phyloP scores from a whole-genome alignment of 92 coral and sea anemone species.

The Meandrina meandrites region DNA sequence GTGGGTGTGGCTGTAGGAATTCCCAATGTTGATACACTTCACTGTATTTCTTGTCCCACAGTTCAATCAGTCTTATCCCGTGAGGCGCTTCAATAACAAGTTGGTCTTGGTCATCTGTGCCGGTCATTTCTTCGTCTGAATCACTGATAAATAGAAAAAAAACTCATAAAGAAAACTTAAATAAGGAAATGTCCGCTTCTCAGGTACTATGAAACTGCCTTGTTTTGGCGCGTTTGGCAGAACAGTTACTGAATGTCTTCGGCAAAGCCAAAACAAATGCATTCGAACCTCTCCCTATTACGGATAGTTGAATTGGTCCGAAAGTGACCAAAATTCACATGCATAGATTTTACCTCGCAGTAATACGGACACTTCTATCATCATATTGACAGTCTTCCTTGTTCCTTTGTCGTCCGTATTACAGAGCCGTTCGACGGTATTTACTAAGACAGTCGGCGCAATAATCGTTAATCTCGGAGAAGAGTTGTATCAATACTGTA shows the following conservation, averaged over 20 bases:
- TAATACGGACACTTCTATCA: too few relatives aligned
- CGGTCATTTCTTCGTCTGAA: not conserved
- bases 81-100: conserved; percentile 63
- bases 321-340: too few relatives aligned
- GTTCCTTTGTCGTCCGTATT: too few relatives aligned
- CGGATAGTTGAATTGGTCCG: too few relatives aligned
- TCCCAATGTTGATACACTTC: conserved; percentile 91
- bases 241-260: not conserved
- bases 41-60: conserved; percentile 77
- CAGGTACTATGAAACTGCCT: not conserved
- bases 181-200: not conserved
- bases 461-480: too few relatives aligned
- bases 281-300: too few relatives aligned
- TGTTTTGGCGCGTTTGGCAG: not conserved
- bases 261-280: not conserved
- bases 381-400: too few relatives aligned
- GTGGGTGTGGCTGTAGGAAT: conserved; percentile 73
- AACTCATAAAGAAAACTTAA: not conserved
- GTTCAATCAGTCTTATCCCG: conserved; percentile 84
- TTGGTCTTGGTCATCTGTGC: conserved; percentile 39
- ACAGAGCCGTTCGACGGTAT: too few relatives aligned
- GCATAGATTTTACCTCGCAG: too few relatives aligned
- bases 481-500: too few relatives aligned
- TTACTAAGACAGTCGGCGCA: too few relatives aligned
- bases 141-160: conserved; percentile 21